Conservation (phyloP, 2,797 vertebrate species). For the Coilia nasus region DNA sequence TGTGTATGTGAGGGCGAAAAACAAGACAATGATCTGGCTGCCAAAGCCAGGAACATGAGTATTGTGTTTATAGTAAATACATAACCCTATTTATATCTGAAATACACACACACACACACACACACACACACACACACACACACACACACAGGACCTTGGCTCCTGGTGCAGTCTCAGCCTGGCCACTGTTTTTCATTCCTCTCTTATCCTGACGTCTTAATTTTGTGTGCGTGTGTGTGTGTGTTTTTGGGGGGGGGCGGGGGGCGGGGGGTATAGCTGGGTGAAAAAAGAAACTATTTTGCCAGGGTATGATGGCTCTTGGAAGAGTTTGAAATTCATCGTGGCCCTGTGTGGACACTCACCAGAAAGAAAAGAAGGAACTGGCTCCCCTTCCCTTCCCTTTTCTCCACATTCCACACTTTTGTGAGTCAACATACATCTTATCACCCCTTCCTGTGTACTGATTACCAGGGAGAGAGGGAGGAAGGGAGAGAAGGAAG, state of each 20-base stretch:
- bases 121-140: conserved; percentile 47
- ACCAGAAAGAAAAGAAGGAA: conserved; percentile 36
- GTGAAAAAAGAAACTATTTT: neutral
- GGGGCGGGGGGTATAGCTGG: neutral
- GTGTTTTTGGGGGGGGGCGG: too few species aligned
- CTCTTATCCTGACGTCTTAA: conserved; percentile 5
- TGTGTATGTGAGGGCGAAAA: neutral
- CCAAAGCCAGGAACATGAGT: conserved; percentile 42
- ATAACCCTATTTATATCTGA: conserved; percentile 63
- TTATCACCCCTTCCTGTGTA: conserved; percentile 70
- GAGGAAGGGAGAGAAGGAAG: conserved; percentile 41
- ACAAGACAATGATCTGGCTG: neutral
- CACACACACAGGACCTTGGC: conserved; percentile 38
- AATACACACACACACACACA: conserved; percentile 59
- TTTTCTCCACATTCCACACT: conserved; percentile 58
- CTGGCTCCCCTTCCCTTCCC: conserved; percentile 33
- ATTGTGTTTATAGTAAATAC: conserved; percentile 70
- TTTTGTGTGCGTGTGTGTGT: neutral
- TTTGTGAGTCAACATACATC: conserved; percentile 64
- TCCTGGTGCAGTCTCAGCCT: conserved; percentile 42
- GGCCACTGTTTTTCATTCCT: neutral
- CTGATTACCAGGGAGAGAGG: conserved; percentile 55
- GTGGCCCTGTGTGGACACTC: neutral
- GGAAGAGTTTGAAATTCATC: neutral
- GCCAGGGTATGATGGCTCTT: neutral